These are phyloP conservation scores for Orthosia gothica DNA, from an alignment of 2,888 invertebrate genomes.

Conservation along the genomic window DNA sequence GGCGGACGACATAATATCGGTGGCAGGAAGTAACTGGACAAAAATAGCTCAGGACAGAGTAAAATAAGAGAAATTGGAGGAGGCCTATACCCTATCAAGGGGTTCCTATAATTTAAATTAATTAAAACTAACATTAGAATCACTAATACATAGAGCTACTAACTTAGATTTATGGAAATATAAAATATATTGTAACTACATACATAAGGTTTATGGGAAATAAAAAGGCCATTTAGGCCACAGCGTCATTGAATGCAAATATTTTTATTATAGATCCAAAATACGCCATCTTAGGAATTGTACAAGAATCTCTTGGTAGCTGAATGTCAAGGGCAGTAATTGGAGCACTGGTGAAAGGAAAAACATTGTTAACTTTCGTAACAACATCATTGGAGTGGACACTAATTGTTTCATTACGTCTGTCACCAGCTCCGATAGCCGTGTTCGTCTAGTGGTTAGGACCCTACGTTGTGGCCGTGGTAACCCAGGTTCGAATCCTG, in stretches of 20 bases:
- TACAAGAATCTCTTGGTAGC: not conserved
- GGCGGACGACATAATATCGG: no score
- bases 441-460: slow-evolving; percentile 94
- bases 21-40: no score
- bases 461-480: slow-evolving; percentile 94
- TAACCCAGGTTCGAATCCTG: slow-evolving; percentile 94
- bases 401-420: not conserved
- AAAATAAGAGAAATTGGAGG: no score
- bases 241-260: not conserved
- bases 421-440: slow-evolving; percentile 68
- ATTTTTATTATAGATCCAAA: not conserved
- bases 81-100: no score
- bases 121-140: no score
- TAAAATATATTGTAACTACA: no score
- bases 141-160: no score
- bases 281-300: slow-evolving; percentile 6
- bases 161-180: no score
- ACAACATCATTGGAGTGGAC: not conserved
- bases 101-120: no score
- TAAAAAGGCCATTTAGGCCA: no score
- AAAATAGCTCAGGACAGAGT: no score
- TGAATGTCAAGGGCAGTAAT: slow-evolving; percentile 11
- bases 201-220: no score
- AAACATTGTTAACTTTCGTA: not conserved
- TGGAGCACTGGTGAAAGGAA: slow-evolving; percentile 19